Percentiles rank a stretch among this genome's conserved stretches.
Evolutionary conservation across 2,888 invertebrate genomes (phyloP).

Genomic region (Ellobium chinense): DNA sequence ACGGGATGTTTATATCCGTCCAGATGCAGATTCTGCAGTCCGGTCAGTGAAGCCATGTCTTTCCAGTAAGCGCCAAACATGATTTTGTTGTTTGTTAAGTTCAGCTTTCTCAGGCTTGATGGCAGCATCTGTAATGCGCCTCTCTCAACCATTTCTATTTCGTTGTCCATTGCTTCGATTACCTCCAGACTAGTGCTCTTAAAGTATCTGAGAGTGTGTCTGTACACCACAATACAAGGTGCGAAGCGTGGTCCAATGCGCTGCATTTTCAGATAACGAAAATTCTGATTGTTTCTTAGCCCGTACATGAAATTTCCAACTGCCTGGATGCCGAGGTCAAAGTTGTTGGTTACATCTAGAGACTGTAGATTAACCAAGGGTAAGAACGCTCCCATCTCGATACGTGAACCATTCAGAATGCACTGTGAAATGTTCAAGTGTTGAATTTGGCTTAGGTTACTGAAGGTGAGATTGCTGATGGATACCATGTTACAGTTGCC

Average conservation of each 20-base stretch:
- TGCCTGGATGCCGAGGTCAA: conserved; percentile 24
- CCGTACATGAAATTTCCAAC: conserved; percentile 40
- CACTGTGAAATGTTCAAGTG: conserved; percentile 38
- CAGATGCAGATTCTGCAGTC: conserved; percentile 22
- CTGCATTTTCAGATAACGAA: conserved; percentile 18
- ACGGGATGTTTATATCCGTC: conserved; percentile 7
- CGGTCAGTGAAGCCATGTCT: conserved; percentile 28
- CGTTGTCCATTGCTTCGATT: conserved; percentile 44
- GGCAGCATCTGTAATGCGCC: conserved; percentile 45
- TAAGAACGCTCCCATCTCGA: neutral
- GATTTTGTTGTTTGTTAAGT: conserved; percentile 34
- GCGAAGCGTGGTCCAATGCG: conserved; percentile 13
- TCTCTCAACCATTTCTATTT: conserved; percentile 43
- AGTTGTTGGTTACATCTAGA: conserved; percentile 33
- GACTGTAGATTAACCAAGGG: conserved; percentile 5
- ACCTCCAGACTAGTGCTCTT: conserved; percentile 24
- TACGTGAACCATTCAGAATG: neutral
- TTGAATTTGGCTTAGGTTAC: neutral
- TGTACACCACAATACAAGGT: conserved; percentile 26
- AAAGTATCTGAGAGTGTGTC: conserved; percentile 15
- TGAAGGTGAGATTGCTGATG: conserved; percentile 18
- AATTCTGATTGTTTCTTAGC: conserved; percentile 9
- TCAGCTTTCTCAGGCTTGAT: conserved; percentile 17
- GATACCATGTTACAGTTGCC: conserved; percentile 23
- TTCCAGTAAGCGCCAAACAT: conserved; percentile 41